Evolutionary conservation across 2,113 vertebrate genomes (phyloP).

Genomic region (Parus major): DNA sequence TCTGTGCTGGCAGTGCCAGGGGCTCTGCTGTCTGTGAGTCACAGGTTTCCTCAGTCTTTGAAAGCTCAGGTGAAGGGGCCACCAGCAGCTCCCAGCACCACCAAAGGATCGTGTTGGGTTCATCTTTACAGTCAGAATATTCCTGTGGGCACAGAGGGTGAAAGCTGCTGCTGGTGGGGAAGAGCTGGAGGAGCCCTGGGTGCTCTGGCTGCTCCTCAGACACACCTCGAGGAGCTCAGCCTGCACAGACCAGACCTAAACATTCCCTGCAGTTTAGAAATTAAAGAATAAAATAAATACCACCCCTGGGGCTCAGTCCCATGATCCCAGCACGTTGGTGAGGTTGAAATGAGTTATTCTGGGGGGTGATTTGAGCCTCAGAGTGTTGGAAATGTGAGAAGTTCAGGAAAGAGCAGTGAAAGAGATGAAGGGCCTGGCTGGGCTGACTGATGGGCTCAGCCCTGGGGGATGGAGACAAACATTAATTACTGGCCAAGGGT

Average conservation of each 20-base stretch:
- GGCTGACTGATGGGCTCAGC: background rate
- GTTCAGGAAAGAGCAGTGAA: background rate
- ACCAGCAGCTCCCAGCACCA: background rate
- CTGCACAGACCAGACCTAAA: background rate
- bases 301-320: background rate
- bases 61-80: background rate
- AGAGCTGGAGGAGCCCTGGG: background rate
- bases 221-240: background rate
- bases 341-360: background rate
- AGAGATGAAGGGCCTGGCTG: background rate
- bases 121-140: background rate
- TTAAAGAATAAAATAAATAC: background rate
- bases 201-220: background rate
- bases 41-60: background rate
- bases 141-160: background rate
- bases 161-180: background rate
- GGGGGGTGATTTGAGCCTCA: background rate
- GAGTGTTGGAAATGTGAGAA: background rate
- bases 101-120: background rate
- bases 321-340: background rate
- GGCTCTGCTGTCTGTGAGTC: background rate
- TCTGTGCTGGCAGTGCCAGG: background rate
- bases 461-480: background rate
- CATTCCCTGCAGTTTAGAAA: background rate
- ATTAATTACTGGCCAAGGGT: background rate